phyloP scores from a whole-genome alignment of 2,113 vertebrate species.

The Capricornis sumatraensis region DNA sequence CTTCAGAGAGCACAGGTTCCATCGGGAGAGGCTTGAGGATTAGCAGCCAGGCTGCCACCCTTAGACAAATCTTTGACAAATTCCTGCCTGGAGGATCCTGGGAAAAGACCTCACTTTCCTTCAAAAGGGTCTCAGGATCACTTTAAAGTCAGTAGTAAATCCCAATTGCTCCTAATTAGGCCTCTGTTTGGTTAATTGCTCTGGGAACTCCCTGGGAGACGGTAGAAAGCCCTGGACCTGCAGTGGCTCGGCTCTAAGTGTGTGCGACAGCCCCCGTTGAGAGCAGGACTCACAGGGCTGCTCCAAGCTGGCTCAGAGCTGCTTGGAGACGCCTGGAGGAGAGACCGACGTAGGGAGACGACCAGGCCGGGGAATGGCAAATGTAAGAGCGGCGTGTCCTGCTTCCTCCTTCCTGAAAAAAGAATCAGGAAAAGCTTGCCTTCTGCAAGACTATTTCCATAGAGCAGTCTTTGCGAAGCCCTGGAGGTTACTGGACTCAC shows the following conservation, averaged over 20 bases:
- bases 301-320: neutral
- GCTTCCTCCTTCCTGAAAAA: neutral
- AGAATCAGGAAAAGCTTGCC: neutral
- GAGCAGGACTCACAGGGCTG: neutral
- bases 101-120: conserved; percentile 72
- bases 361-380: neutral
- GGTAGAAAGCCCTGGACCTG: neutral
- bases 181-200: conserved; percentile 46
- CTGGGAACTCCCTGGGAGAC: neutral
- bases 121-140: conserved; percentile 68
- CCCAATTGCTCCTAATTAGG: conserved; percentile 23
- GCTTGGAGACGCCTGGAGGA: neutral
- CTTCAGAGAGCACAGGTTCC: conserved; percentile 74
- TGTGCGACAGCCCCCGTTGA: neutral
- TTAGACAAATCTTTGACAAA: conserved; percentile 78
- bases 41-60: conserved; percentile 74
- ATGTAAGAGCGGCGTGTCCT: neutral
- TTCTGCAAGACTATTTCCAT: neutral
- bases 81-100: conserved; percentile 76
- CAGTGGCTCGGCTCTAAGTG: neutral
- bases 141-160: conserved; percentile 69
- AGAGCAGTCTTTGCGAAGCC: neutral
- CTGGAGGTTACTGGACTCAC: neutral
- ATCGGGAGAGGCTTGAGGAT: conserved; percentile 73
- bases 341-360: neutral